These are phyloP conservation scores for Ecliptopera silaceata DNA, from an alignment of 2,888 invertebrate species.

Conservation along the genomic window DNA sequence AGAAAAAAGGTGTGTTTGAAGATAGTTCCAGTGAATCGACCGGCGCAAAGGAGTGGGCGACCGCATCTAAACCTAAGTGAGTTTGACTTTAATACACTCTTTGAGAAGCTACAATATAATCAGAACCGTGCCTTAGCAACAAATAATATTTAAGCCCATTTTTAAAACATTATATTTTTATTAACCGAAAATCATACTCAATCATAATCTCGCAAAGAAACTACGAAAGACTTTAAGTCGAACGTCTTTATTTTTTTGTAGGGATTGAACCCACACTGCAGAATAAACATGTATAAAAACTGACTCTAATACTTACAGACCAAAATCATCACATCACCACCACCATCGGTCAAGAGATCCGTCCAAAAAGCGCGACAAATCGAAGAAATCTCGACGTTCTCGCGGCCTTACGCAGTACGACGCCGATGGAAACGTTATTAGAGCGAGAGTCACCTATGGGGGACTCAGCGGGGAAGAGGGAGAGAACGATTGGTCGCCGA, in stretches of 20 bases:
- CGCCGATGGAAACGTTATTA: constrained; percentile 63
- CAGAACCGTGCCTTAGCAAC: too few relatives aligned
- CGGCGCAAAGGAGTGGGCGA: constrained; percentile 67
- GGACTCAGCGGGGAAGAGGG: constrained; percentile 77
- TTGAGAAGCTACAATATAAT: too few relatives aligned
- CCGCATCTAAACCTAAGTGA: constrained; percentile 43
- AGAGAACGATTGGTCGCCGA: constrained; percentile 83
- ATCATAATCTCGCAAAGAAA: too few relatives aligned
- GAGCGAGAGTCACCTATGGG: constrained; percentile 80
- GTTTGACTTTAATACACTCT: constrained; percentile 5
- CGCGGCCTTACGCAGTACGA: constrained; percentile 67
- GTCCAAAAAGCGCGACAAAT: constrained; percentile 44
- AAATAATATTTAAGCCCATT: too few relatives aligned
- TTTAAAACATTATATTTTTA: too few relatives aligned
- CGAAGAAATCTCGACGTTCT: constrained; percentile 45
- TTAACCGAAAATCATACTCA: too few relatives aligned
- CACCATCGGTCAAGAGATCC: constrained; percentile 25
- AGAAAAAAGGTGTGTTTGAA: constrained; percentile 69
- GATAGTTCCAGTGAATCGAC: constrained; percentile 74
- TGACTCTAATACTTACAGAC: constrained; percentile 36
- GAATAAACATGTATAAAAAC: too few relatives aligned
- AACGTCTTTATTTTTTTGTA: too few relatives aligned
- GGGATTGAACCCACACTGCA: too few relatives aligned
- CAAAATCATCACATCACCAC: constrained; percentile 45
- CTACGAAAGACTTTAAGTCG: too few relatives aligned